Conservation (phyloP, 1,140 invertebrate genomes). For the Drosophila tsacasi region DNA sequence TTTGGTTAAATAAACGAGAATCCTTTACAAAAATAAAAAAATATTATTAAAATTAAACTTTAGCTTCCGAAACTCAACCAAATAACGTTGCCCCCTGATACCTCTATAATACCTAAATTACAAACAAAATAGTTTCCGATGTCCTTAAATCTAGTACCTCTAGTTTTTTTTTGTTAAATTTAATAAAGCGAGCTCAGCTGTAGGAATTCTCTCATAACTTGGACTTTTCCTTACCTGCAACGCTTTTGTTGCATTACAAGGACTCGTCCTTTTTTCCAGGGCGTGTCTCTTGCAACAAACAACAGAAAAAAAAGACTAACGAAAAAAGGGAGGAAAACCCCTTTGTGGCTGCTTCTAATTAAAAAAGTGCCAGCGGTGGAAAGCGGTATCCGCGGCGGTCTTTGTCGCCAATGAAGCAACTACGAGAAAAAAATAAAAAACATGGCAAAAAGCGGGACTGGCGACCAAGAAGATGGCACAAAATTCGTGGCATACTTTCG, state of each 20-base stretch:
- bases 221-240: slow-evolving; percentile 15
- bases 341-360: slow-evolving; percentile 82
- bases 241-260: slow-evolving; percentile 3
- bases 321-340: slow-evolving; percentile 35
- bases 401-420: slow-evolving; percentile 66
- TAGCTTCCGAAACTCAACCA: neutral
- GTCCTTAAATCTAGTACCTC: neutral
- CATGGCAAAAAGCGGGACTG: slow-evolving; percentile 7
- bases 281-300: slow-evolving; percentile 9
- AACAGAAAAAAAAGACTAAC: slow-evolving; percentile 9
- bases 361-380: slow-evolving; percentile 57
- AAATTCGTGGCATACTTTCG: slow-evolving; percentile 72
- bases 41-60: neutral
- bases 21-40: neutral
- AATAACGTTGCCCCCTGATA: no score
- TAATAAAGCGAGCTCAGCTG: slow-evolving; percentile 5
- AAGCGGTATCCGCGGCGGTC: slow-evolving; percentile 29
- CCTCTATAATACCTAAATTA: neutral
- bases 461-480: slow-evolving; percentile 40
- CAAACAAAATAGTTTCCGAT: slow-evolving; percentile 1
- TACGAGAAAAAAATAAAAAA: slow-evolving; percentile 24
- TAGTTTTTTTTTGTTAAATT: neutral
- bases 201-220: slow-evolving; percentile 19
- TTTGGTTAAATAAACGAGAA: neutral
- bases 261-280: neutral